phyloP scores from a whole-genome alignment of 1,140 invertebrate genomes.

The Drosophila athabasca region DNA sequence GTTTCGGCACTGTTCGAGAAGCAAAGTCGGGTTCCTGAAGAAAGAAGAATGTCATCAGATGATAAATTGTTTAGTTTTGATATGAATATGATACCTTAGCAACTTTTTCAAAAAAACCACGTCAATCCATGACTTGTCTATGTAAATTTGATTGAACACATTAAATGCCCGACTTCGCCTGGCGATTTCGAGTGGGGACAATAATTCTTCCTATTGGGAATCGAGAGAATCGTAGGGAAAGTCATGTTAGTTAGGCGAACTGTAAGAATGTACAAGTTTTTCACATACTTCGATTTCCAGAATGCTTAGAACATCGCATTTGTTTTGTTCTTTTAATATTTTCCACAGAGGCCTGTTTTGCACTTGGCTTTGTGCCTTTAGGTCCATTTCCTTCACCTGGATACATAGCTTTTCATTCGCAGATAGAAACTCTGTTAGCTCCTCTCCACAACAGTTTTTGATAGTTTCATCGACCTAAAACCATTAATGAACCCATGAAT shows the following conservation, averaged over 20 bases:
- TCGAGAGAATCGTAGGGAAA: too few relatives aligned
- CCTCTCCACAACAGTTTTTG: constrained; percentile 60
- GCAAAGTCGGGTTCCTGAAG: constrained; percentile 51
- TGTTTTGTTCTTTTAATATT: constrained; percentile 56
- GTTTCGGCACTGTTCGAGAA: constrained; percentile 59
- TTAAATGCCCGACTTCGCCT: constrained; percentile 62
- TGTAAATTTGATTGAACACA: constrained; percentile 72
- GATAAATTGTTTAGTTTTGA: too few relatives aligned
- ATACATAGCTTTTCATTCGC: constrained; percentile 48
- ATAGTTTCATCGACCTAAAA: constrained; percentile 66
- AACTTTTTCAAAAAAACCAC: constrained; percentile 68
- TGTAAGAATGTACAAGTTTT: background rate
- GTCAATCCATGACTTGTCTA: constrained; percentile 70
- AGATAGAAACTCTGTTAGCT: constrained; percentile 58
- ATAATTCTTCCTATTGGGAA: constrained; percentile 45
- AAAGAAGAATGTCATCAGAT: background rate
- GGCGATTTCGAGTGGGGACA: constrained; percentile 67
- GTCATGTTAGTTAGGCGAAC: too few relatives aligned
- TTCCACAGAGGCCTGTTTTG: constrained; percentile 67
- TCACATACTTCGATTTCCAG: constrained; percentile 56
- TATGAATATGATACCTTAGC: constrained; percentile 27
- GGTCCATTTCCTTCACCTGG: constrained; percentile 21
- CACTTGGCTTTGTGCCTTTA: background rate
- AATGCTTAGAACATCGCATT: constrained; percentile 76
- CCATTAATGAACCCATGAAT: background rate